Percentiles rank a stretch among this genome's conserved stretches.
Evolutionary conservation across 2,797 vertebrate genomes (phyloP).

Genomic region (Pangasius sanitwongsei): DNA sequence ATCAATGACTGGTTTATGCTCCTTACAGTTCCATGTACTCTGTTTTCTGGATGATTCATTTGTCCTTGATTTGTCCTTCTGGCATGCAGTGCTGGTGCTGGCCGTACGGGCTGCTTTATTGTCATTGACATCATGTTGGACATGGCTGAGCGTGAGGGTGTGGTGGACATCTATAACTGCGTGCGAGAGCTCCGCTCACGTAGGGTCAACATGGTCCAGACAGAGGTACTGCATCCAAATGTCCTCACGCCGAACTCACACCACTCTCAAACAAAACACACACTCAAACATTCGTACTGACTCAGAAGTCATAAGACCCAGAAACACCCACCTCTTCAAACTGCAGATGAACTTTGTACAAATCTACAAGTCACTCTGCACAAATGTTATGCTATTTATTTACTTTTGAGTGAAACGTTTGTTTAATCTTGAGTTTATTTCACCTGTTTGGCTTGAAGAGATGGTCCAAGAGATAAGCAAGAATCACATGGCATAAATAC

Average conservation of each 20-base stretch:
- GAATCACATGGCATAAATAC: background rate
- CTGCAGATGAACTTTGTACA: background rate
- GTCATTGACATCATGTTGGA: constrained; percentile 97
- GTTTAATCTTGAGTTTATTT: background rate
- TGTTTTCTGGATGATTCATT: background rate
- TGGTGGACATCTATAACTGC: constrained; percentile 96
- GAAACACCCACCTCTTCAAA: background rate
- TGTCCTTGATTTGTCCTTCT: background rate
- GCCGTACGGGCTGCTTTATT: constrained; percentile 93
- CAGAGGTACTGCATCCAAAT: constrained; percentile 79
- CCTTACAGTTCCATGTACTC: background rate
- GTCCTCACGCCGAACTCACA: background rate
- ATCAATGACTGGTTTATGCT: background rate
- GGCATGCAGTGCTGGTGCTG: constrained; percentile 84
- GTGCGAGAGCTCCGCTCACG: constrained; percentile 93
- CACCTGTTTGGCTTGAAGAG: background rate
- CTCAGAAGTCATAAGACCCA: background rate
- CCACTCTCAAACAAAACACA: constrained; percentile 8
- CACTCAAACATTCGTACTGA: constrained; percentile 1
- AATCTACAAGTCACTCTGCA: background rate
- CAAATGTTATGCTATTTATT: background rate
- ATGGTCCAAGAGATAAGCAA: background rate
- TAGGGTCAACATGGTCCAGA: constrained; percentile 97
- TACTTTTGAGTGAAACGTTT: background rate
- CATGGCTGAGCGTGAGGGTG: constrained; percentile 94